Percentiles rank a stretch among this genome's conserved stretches.
phyloP scores from a whole-genome alignment of 2,113 vertebrate species.

The Dicerorhinus sumatrensis region DNA sequence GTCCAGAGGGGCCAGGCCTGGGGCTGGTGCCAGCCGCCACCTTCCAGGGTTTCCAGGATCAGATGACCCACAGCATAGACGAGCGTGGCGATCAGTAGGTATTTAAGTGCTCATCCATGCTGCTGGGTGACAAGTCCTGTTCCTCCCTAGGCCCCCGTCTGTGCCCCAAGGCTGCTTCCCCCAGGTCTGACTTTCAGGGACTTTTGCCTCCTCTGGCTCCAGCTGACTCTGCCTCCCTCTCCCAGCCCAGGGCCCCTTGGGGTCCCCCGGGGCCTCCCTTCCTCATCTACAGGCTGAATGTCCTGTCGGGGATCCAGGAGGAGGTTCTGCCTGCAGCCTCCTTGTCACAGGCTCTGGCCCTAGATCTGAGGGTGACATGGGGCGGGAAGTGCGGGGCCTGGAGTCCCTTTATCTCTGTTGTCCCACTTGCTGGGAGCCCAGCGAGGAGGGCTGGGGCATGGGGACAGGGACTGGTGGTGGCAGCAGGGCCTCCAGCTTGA shows the following conservation, averaged over 20 bases:
- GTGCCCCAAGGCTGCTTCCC: neutral
- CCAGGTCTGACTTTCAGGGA: neutral
- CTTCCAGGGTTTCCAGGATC: neutral
- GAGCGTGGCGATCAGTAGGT: neutral
- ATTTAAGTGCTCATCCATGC: neutral
- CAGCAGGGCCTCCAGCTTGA: neutral
- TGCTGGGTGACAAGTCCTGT: neutral
- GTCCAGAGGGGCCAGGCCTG: neutral
- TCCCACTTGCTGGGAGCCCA: neutral
- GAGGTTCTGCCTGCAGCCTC: neutral
- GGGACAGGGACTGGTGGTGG: neutral
- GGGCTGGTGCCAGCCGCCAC: neutral
- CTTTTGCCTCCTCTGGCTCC: neutral
- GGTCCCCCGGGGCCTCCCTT: neutral
- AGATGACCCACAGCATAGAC: accelerated
- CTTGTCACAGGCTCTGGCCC: neutral
- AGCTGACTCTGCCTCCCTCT: neutral
- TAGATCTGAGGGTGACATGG: neutral
- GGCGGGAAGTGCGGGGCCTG: neutral
- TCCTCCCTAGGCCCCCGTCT: too few relatives aligned
- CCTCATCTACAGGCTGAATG: neutral
- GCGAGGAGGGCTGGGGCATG: neutral
- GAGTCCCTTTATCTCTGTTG: neutral
- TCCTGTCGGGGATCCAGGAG: accelerated
- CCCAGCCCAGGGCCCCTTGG: neutral